Conservation (phyloP, 1,140 invertebrate genomes). For the Fopius arisanus region DNA sequence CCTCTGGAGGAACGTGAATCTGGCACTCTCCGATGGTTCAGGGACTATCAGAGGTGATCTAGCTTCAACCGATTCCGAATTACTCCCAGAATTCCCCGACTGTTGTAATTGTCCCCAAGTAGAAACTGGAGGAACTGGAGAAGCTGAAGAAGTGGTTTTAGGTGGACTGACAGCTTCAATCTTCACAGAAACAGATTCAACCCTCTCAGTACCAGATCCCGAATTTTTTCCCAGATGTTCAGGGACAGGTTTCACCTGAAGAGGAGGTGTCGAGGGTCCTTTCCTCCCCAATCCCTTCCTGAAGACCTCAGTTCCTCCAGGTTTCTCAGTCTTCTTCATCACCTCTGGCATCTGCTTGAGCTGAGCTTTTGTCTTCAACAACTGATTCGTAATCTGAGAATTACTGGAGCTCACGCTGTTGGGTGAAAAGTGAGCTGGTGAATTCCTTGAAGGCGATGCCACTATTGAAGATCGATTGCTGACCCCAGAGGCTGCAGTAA, state of each 20-base stretch:
- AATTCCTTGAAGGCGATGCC: neutral
- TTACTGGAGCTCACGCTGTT: neutral
- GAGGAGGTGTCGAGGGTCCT: neutral
- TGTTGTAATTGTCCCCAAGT: no score
- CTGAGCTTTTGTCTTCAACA: slow-evolving; percentile 52
- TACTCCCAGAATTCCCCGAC: no score
- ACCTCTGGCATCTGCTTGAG: slow-evolving; percentile 51
- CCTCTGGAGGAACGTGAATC: no score
- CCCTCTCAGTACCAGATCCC: neutral
- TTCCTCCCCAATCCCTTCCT: neutral
- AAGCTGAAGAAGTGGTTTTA: no score
- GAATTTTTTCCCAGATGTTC: neutral
- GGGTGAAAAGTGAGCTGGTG: neutral
- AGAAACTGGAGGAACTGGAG: no score
- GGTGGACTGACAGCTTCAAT: no score
- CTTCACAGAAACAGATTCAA: no score
- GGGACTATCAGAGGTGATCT: no score
- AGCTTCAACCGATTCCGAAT: no score
- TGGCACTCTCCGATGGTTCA: no score
- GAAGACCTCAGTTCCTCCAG: neutral
- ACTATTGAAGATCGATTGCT: no score
- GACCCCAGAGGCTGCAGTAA: no score
- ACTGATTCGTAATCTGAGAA: neutral
- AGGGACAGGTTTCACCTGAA: neutral
- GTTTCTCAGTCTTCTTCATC: neutral